phyloP scores from a whole-genome alignment of 2,113 vertebrate genomes.

The Dolichotis patagonum region DNA sequence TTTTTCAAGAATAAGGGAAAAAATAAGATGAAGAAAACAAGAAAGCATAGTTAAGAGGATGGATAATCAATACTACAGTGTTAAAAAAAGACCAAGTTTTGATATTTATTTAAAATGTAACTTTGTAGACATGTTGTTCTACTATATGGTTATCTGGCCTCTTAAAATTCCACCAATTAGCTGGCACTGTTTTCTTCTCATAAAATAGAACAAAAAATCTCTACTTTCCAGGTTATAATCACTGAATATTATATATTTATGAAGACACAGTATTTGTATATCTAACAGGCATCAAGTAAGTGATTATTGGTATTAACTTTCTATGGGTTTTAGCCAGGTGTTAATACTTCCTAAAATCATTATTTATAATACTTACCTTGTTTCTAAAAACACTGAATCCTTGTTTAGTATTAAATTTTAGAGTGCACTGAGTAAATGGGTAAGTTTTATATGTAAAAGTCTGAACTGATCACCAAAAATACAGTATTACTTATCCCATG shows the following conservation, averaged over 20 bases:
- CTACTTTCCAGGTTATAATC: background rate
- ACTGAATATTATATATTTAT: background rate
- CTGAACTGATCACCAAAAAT: background rate
- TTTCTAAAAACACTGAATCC: background rate
- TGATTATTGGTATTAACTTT: background rate
- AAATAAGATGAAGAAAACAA: conserved; percentile 20
- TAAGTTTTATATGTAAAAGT: background rate
- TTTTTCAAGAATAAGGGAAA: background rate
- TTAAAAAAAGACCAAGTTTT: background rate
- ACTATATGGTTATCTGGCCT: background rate
- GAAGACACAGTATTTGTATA: background rate
- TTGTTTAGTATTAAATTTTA: conserved; percentile 30
- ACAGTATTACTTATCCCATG: background rate
- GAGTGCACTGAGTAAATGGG: background rate
- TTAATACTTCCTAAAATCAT: background rate
- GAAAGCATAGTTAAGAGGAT: background rate
- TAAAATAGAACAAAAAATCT: background rate
- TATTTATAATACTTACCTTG: conserved; percentile 12
- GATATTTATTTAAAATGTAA: background rate
- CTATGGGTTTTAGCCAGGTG: background rate
- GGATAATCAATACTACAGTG: background rate
- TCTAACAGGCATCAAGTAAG: conserved; percentile 28
- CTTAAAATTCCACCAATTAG: conserved; percentile 19
- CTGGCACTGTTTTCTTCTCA: background rate
- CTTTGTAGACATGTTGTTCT: background rate